phyloP scores from a whole-genome alignment of 2,113 vertebrate genomes.

The Irena cyanogastra region DNA sequence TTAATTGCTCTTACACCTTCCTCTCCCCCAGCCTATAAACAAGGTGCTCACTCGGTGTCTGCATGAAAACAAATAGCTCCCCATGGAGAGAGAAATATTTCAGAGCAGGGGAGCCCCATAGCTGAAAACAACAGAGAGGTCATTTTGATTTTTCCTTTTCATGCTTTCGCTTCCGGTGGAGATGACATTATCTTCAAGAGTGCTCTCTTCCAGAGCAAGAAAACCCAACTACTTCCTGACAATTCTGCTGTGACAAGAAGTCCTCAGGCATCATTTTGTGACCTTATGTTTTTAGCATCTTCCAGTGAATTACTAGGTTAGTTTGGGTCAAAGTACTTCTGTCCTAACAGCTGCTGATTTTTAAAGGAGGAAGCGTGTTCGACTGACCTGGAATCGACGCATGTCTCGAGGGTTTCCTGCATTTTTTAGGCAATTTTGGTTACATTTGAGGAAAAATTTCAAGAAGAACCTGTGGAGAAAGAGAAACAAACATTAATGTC shows the following conservation, averaged over 20 bases:
- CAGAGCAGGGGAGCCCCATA: not conserved
- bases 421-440: constrained; percentile 99
- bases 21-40: not conserved
- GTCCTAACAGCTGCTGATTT: constrained; percentile 22
- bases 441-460: constrained; percentile 99
- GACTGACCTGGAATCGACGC: constrained; percentile 95
- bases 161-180: not conserved
- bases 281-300: constrained; percentile 19
- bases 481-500: constrained; percentile 11
- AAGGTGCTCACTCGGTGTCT: not conserved
- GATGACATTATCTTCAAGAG: not conserved
- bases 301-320: constrained; percentile 28
- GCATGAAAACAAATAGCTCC: not conserved
- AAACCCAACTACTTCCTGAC: constrained; percentile 27
- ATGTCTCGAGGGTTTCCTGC: constrained; percentile 98
- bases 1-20: not conserved
- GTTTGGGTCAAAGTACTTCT: constrained; percentile 54
- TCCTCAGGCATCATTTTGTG: constrained; percentile 19
- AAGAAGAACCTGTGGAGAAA: constrained; percentile 90
- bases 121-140: not conserved
- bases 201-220: not conserved
- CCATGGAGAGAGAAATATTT: not conserved
- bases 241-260: not conserved
- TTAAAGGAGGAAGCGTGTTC: constrained; percentile 19
- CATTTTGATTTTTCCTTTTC: not conserved